These are phyloP conservation scores for Zaprionus inermis DNA, from an alignment of 1,140 invertebrate species.

Conservation along the genomic window DNA sequence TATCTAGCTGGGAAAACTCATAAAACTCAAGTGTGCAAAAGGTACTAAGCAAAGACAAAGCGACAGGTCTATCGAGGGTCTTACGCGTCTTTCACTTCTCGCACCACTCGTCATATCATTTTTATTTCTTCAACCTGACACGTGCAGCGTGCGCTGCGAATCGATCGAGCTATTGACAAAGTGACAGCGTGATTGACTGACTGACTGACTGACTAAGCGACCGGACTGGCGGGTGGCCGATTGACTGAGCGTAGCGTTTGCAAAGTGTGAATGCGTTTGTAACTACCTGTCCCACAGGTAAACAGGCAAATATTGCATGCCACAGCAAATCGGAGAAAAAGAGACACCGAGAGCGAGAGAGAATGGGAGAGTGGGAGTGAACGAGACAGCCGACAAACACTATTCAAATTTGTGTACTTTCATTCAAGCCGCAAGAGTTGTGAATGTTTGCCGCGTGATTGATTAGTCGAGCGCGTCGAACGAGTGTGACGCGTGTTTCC, in stretches of 20 bases:
- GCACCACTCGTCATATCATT: slow-evolving; percentile 22
- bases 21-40: slow-evolving; percentile 52
- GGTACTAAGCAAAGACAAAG: slow-evolving; percentile 27
- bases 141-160: slow-evolving; percentile 48
- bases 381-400: slow-evolving; percentile 41
- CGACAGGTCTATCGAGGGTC: slow-evolving; percentile 28
- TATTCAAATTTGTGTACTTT: slow-evolving; percentile 56
- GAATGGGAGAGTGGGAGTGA: not conserved
- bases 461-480: slow-evolving; percentile 34
- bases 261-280: slow-evolving; percentile 58
- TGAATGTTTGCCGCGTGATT: slow-evolving; percentile 53
- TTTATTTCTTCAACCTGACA: slow-evolving; percentile 49
- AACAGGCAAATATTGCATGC: slow-evolving; percentile 4
- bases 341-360: not conserved
- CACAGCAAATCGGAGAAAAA: too few species aligned
- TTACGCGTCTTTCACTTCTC: slow-evolving; percentile 23
- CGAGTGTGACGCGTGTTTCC: slow-evolving; percentile 36
- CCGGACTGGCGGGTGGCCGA: slow-evolving; percentile 13
- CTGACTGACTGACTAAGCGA: slow-evolving; percentile 7
- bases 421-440: slow-evolving; percentile 47
- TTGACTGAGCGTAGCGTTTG: slow-evolving; percentile 31
- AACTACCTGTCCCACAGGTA: slow-evolving; percentile 55
- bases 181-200: slow-evolving; percentile 16
- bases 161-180: slow-evolving; percentile 36
- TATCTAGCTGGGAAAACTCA: slow-evolving; percentile 27